Evolutionary conservation across 2,888 invertebrate genomes (phyloP), one percentile per base, ranked within the genome.

Genomic region (Lamproptera curius): DNA sequence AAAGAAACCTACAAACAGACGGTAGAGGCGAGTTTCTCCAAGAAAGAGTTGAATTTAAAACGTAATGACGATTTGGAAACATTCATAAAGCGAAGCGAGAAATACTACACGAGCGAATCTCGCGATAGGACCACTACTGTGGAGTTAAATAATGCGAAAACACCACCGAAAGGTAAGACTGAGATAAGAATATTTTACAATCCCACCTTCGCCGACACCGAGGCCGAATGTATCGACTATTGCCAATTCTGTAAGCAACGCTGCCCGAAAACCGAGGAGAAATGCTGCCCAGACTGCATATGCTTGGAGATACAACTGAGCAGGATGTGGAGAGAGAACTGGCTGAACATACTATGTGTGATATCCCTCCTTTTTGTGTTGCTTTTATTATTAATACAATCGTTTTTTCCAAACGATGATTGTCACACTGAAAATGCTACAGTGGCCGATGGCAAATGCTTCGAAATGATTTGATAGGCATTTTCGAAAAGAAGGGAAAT

Each of bases 161-260:
- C 63, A 0, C 42, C 61, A 1, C 54, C 61, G 2, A 73, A 73
- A 51, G 70, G 66, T 0, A 76, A 80, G 50, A 88, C 88, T 0
- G 85, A 88, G 53, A 74, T 88, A 1, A 65, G 84, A 2, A 88
- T 88, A 11, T 74, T 87, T 13, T 88, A 88, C 43, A 88, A 88
- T 51, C 88, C 88, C 0, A 85, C 86, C 0, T 88, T 88, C 48
- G 72, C 71, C 41, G 60, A 73, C 0, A 75, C 77, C 0, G 67
- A 70, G 0, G 61, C 64, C 1, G 59, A 49, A 5, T 6, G 3
- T 5, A 57, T 76, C 0, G 82, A 84, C 0, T 76, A 76, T 11
- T 87, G 87, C 41, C 63, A 65, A 2, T 78, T 67, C 46, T 87
- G 87, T 50, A 70, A 69, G 9, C 62, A 72, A 1, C 66, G 73